phyloP scores from a whole-genome alignment of 2,113 vertebrate genomes.

The Ivindomyrus marchei region DNA sequence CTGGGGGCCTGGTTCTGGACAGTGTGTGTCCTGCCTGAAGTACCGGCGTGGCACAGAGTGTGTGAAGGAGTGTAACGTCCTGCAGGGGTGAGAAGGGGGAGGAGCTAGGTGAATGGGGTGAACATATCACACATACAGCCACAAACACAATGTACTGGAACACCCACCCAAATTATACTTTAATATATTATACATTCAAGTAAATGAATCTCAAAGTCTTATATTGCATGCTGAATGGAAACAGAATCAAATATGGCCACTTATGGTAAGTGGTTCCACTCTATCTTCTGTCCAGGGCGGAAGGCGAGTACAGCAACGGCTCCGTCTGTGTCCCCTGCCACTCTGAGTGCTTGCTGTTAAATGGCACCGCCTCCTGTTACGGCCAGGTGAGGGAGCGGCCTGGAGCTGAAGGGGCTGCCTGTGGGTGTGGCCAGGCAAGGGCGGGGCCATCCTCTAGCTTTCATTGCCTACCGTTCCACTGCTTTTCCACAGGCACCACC shows the following conservation, averaged over 20 bases:
- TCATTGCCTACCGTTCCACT: not conserved
- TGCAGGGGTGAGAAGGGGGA: conserved; percentile 71
- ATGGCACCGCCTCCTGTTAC: conserved; percentile 73
- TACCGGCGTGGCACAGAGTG: conserved; percentile 80
- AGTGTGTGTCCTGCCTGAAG: conserved; percentile 74
- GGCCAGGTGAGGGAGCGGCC: conserved; percentile 69
- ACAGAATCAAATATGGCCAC: not conserved
- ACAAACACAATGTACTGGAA: not conserved
- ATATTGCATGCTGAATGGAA: not conserved
- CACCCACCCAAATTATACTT: not conserved
- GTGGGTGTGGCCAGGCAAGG: not conserved
- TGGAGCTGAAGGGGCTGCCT: not conserved
- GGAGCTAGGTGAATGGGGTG: not conserved
- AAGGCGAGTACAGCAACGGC: conserved; percentile 68
- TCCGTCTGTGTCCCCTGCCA: conserved; percentile 75
- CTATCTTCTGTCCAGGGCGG: conserved; percentile 45
- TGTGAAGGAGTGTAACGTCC: conserved; percentile 75
- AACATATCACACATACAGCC: not conserved
- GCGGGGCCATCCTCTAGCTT: not conserved
- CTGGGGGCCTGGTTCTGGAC: conserved; percentile 83
- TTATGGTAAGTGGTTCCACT: conserved; percentile 25
- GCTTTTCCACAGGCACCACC: not conserved
- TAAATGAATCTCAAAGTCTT: not conserved
- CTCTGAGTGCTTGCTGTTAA: conserved; percentile 77
- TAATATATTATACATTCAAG: not conserved